Base-by-base conservation (phyloP, 2,797 vertebrate species). In the Macropodus opercularis region DNA sequence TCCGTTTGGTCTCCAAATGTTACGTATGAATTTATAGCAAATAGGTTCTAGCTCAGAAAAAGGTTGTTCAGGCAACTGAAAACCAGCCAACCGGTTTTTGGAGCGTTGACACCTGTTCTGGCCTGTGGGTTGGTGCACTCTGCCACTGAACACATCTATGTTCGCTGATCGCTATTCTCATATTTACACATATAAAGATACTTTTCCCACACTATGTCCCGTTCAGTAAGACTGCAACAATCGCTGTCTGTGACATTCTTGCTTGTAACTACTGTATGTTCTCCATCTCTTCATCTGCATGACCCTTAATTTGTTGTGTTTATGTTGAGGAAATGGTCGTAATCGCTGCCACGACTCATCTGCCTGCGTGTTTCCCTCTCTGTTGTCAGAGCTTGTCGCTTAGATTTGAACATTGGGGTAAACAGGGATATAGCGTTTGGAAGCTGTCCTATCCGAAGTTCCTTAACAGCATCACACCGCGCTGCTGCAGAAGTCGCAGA, bases 291-390 rank as follows among this genome's bases (percentile, higher is more conserved):
- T 38, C 53, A 57, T 83, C 71, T 63, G 42, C 31, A 39, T 49
- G 34, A 48, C 58, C 68, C 66, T n/a, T 80, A 32, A 54, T 72
- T 47, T 78, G 44, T n/a, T 60, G 74, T 87, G 75, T 84, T 89
- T 87, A 81, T 59, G 36, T 49, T 32, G 41, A 24, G n/a, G 23
- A 84, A 86, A 80, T 83, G 50, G 36, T 64, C 69, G 69, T 85
- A 85, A 89, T 86, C 83, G 58, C 73, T 22, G 44, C 50, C 34
- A 2, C 70, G 75, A 77, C 69, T 56, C 65, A 58, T 66, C 34
- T 61, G 59, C 68, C 59, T 60, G 49, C 41, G 46, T 78, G 77
- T 84, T 82, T 78, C 65, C 50, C 42, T 80, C 55, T 62, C 48
- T 8, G 2, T 73, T 55, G 63, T 64, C 63, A 42, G 58, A 47